Evolutionary conservation across 2,797 vertebrate species (phyloP).

Genomic region (Protosalanx chinensis): DNA sequence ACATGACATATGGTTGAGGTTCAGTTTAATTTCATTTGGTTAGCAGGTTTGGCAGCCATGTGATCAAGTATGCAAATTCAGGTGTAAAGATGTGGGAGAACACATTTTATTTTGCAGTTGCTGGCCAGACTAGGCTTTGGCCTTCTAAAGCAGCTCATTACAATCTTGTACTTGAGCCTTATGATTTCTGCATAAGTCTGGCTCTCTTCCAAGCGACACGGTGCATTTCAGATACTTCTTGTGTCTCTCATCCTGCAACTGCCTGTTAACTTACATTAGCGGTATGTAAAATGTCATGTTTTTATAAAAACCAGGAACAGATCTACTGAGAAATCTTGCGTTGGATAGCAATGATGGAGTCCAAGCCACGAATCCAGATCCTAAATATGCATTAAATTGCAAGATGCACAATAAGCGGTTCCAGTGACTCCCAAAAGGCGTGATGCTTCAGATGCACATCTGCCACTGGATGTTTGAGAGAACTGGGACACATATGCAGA

Average conservation of each 20-base stretch:
- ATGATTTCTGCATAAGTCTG: not conserved
- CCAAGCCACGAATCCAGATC: slow-evolving; percentile 32
- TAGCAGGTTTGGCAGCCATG: slow-evolving; percentile 21
- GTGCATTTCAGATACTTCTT: not conserved
- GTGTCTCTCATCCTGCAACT: slow-evolving; percentile 15
- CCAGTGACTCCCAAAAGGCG: slow-evolving; percentile 18
- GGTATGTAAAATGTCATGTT: slow-evolving; percentile 12
- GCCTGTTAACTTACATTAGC: slow-evolving; percentile 7
- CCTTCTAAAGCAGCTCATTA: not conserved
- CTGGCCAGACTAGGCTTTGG: not conserved
- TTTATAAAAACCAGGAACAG: slow-evolving; percentile 24
- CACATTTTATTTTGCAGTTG: not conserved
- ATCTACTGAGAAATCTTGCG: slow-evolving; percentile 4
- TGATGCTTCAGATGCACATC: slow-evolving; percentile 9
- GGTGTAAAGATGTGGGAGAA: not conserved
- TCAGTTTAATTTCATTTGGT: slow-evolving; percentile 27
- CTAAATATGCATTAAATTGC: slow-evolving; percentile 29
- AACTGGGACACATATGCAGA: slow-evolving; percentile 26
- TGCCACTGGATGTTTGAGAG: slow-evolving; percentile 20
- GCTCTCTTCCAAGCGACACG: not conserved
- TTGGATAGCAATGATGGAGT: slow-evolving; percentile 11
- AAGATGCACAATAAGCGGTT: slow-evolving; percentile 32
- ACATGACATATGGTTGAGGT: slow-evolving; percentile 33
- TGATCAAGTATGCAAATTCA: slow-evolving; percentile 17
- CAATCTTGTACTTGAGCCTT: slow-evolving; percentile 1